Evolutionary conservation across 2,888 invertebrate genomes (phyloP), one percentile per base, ranked within the genome.

Genomic region (Coleophora deauratella): DNA sequence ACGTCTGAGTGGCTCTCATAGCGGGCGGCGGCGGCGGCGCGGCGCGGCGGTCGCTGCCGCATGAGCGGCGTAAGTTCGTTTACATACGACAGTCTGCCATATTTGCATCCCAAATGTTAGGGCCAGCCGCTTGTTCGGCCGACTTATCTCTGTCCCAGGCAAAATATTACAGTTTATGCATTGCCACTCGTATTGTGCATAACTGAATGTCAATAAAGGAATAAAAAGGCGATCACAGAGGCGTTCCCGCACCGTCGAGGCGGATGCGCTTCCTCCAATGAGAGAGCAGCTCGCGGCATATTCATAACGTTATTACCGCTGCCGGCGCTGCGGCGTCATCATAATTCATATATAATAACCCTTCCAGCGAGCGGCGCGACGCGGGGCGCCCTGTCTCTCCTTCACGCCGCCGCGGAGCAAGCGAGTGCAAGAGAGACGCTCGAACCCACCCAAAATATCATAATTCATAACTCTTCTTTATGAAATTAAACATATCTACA

Each of bases 261-360:
- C 82, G 81, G 79, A 76, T 76, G 72, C 78, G 66, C 75, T 73
- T 70, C 84, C 73, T 65, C 86, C 86, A 86, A 86, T 86, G 73
- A 72, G 80, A 72, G 82, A 71, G 57, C 74, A 57, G 74, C 71
- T 62, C 76, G 66, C 70, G 67, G 80, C 79, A 86, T 86, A 86
- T 86, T 86, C 86, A 86, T 86, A 86, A 85, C 80, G 81, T 78
- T 86, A 85, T 86, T 86, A 84, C 85, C 72, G 82, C 70, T 76
- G 80, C 59, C 81, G 76, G 73, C 72, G 76, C 65, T 59, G 71
- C 80, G 73, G 74, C 78, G 78, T 80, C 82, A 73, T 86, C 85
- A 86, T 86, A 86, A 86, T 80, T 86, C 86, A 86, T 86, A 85
- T 62, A 85, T 85, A 85, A 85, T 85, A 86, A 86, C 86, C 86